Evolutionary conservation across 2,888 invertebrate species (phyloP).

Genomic region (Phaedon cochleariae): DNA sequence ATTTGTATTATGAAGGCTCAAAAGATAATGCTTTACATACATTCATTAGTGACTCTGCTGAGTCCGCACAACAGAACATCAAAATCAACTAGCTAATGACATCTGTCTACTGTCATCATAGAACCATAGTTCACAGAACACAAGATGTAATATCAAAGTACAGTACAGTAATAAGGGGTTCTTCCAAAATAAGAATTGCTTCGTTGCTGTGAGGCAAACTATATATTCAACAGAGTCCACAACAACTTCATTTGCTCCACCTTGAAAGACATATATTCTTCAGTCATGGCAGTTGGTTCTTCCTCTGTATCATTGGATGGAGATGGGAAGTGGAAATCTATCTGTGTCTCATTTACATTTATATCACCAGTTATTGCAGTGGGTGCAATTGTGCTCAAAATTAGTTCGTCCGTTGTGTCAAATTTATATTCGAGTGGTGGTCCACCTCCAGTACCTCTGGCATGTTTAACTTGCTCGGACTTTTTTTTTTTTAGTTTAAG

Average conservation of each 20-base stretch:
- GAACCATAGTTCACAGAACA: too few species aligned
- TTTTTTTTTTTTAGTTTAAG: conserved; percentile 14
- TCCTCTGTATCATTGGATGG: background rate
- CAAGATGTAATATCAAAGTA: too few species aligned
- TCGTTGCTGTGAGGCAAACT: too few species aligned
- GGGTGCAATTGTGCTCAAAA: conserved; percentile 19
- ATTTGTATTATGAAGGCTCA: too few species aligned
- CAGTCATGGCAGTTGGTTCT: conserved; percentile 13
- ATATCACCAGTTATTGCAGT: conserved; percentile 10
- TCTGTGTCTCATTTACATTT: conserved; percentile 2
- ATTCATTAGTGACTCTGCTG: too few species aligned
- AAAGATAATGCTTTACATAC: too few species aligned
- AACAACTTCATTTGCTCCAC: conserved; percentile 14
- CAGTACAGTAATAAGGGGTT: too few species aligned
- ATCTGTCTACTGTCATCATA: too few species aligned
- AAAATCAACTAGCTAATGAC: too few species aligned
- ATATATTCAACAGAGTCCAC: background rate
- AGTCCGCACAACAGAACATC: too few species aligned
- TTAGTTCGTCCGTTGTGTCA: conserved; percentile 17
- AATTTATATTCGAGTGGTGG: conserved; percentile 16
- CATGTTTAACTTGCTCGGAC: conserved; percentile 16
- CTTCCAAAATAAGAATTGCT: too few species aligned
- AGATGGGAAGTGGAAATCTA: conserved; percentile 10
- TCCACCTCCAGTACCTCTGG: conserved; percentile 21
- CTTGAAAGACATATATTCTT: background rate